Evolutionary conservation across 2,888 invertebrate species (phyloP), one percentile per base, ranked within the genome.

Genomic region (Heliconius ethilla): DNA sequence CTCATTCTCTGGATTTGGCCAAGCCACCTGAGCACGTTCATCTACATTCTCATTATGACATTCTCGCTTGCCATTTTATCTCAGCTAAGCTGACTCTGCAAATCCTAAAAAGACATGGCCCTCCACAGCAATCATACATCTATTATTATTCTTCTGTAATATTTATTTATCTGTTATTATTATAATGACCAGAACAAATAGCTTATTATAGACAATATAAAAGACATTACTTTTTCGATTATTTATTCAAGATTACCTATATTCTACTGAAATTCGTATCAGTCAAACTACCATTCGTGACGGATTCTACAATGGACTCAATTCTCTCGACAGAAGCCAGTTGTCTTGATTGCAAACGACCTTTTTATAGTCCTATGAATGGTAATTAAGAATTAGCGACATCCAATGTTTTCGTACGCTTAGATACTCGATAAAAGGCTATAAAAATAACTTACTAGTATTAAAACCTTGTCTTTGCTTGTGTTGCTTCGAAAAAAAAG

Each of bases 311-410:
- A 79, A 76, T 73, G 79, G 25, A 70, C 76, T 72, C 75, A n/a
- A 29, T 51, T 59, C 73, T 59, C 45, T 22, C 45, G 62, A 65
- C 78, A 78, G 78, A 79, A 75, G 80, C 75, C 77, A 55, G 75
- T 70, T 66, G 79, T 84, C 78, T 83, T 86, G 89, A 89, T 88
- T 89, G 88, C 85, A 83, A 86, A 85, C 84, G 86, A 83, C 82
- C 85, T 81, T 84, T 88, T 90, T 89, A 89, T 87, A 77, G 84
- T 81, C 83, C 88, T 87, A 89, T 89, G 89, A 89, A 90, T 89
- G 84, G 87, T 89, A 89, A 89, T 89, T 87, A 87, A 79, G 85
- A 84, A 89, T 89, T 87, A 87, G 84, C 80, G 79, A 82, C 81
- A 83, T 81, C 79, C 75, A 37, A 79, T 76, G 78, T 78, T 79